Conservation (phyloP, 2,797 vertebrate species). For the Cheracebus regulus region DNA sequence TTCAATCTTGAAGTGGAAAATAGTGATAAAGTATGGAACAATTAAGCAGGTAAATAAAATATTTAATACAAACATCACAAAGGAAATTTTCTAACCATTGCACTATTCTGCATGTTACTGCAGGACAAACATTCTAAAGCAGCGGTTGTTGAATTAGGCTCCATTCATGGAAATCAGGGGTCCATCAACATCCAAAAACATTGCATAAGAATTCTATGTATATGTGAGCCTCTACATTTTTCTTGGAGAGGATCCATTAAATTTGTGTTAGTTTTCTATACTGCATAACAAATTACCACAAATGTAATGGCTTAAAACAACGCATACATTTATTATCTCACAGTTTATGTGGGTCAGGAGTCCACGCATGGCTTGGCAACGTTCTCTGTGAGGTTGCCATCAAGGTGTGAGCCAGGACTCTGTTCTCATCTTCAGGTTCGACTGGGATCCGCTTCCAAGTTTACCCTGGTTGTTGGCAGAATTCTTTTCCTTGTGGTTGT, state of each 20-base stretch:
- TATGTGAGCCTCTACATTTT: not conserved
- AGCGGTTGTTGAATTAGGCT: not conserved
- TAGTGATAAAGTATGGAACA: not conserved
- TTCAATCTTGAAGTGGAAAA: not conserved
- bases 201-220: not conserved
- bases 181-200: not conserved
- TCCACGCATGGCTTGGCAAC: not conserved
- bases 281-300: not conserved
- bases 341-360: not conserved
- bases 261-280: not conserved
- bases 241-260: not conserved
- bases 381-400: not conserved
- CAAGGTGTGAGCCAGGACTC: not conserved
- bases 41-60: constrained; percentile 7
- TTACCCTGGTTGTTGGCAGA: not conserved
- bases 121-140: not conserved
- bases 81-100: not conserved
- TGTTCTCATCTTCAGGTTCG: not conserved
- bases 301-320: not conserved
- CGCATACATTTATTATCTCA: not conserved
- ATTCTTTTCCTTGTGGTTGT: constrained; percentile 4
- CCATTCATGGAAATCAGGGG: not conserved
- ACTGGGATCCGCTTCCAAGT: not conserved
- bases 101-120: not conserved
- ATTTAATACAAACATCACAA: not conserved